These are phyloP conservation scores for Andrena minutula DNA, from an alignment of 2,888 invertebrate species.

Conservation along the genomic window DNA sequence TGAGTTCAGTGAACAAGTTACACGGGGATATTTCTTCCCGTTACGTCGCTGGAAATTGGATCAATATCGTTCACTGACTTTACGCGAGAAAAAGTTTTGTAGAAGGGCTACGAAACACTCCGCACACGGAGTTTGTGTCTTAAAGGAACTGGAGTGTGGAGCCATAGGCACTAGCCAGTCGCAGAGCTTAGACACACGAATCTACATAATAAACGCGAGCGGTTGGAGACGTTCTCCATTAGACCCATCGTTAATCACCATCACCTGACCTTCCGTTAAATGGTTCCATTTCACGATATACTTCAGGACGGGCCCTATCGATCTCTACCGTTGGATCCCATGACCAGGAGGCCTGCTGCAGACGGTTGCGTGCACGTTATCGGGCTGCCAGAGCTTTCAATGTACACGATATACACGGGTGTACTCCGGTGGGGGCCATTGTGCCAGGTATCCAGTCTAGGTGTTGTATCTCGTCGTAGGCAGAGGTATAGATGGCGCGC, in stretches of 20 bases:
- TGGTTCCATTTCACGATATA: conserved; percentile 61
- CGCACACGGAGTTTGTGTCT: background rate
- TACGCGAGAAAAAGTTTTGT: background rate
- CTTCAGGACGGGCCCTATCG: conserved; percentile 54
- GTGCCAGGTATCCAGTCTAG: conserved; percentile 53
- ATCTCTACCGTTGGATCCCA: conserved; percentile 42
- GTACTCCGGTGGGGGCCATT: conserved; percentile 37
- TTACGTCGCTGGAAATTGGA: background rate
- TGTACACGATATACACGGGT: conserved; percentile 14
- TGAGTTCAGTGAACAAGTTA: background rate
- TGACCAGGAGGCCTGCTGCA: conserved; percentile 2
- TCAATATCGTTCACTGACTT: background rate
- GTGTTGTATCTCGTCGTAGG: conserved; percentile 60
- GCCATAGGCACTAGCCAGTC: background rate
- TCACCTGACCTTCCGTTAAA: conserved; percentile 58
- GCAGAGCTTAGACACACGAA: background rate
- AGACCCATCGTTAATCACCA: conserved; percentile 66
- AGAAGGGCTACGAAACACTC: background rate
- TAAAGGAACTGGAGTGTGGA: background rate
- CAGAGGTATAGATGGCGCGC: conserved; percentile 77
- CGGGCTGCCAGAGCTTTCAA: conserved; percentile 26
- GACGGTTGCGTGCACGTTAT: conserved; percentile 73
- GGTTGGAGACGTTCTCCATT: conserved; percentile 66
- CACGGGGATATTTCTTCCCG: background rate
- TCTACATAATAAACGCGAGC: conserved; percentile 52